Conservation (phyloP, 2,113 vertebrate species). For the Lampris incognitus region DNA sequence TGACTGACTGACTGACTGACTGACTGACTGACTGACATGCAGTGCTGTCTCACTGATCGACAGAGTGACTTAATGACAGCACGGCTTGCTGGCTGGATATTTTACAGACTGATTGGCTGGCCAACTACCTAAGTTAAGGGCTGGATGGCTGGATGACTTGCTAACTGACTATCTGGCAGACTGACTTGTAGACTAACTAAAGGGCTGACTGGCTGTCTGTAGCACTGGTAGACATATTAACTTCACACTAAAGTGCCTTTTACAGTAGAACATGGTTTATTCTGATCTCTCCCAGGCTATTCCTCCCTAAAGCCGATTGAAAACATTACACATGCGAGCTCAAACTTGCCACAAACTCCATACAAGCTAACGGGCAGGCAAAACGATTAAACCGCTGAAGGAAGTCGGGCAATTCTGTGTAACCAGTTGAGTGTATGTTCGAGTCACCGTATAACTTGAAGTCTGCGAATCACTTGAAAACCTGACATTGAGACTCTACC, state of each 20-base stretch:
- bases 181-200: neutral
- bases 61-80: constrained; percentile 6
- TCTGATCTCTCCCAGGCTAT: neutral
- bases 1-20: constrained; percentile 7
- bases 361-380: neutral
- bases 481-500: neutral
- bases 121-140: neutral
- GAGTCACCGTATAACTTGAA: neutral
- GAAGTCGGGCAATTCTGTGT: neutral
- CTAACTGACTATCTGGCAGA: neutral
- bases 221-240: neutral
- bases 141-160: neutral
- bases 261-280: neutral
- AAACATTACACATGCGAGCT: constrained; percentile 4
- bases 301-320: neutral
- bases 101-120: constrained; percentile 4
- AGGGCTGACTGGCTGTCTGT: constrained; percentile 9
- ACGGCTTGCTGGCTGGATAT: constrained; percentile 2
- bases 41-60: neutral
- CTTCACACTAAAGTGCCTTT: neutral
- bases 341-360: neutral
- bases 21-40: neutral
- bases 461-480: neutral
- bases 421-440: neutral
- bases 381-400: neutral